Base-by-base conservation (phyloP, 2,113 vertebrate genomes). In the Osmerus eperlanus region DNA sequence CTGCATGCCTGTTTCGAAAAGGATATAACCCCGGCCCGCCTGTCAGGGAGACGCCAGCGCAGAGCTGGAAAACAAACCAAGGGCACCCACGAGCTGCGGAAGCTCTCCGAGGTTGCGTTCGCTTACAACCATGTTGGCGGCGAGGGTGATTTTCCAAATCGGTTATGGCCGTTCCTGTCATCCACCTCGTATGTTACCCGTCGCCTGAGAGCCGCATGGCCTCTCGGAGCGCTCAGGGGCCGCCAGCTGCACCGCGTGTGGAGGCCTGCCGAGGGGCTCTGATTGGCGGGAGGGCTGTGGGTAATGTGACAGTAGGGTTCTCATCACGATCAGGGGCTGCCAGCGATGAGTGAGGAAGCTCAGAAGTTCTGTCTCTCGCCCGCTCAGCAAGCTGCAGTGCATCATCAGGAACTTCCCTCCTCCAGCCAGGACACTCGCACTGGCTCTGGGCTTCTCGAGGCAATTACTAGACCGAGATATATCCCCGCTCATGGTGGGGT, bases 291-390 rank as follows among this genome's bases (percentile, higher is more conserved):
- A 70, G 23, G 65, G 75, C 74, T 75, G 16, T 58, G 28, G 62
- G 63, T 86, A 84, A 85, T 84, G 77, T 87, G 85, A 89, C 83
- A 83, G 86, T 82, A 73, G 79, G 72, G 77, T 81, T 83, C 53
- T 83, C 79, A 90, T 88, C 75, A 80, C 76, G 86, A 88, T 75
- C 73, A 83, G 82, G 75, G 69, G 81, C 76, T 68, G 74, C 63
- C 68, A 61, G 73, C 32, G 71, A 75, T 67, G 75, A 69, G 55
- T 13, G 59, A 59, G 55, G 53, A 71, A 54, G 76, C 66, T 66
- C 61, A 81, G 75, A 68, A 76, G 74, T 83, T 81, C 80, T 81
- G 36, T 28, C 73, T 53, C 58, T 65, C 60, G 29, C 54, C 55
- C 71, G 60, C 51, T 54, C 65, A 47, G 41, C 41, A 1, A 36